Percentiles rank a stretch among this genome's conserved stretches.
Evolutionary conservation across 1,140 invertebrate species (phyloP).

Genomic region (Bombus polaris): DNA sequence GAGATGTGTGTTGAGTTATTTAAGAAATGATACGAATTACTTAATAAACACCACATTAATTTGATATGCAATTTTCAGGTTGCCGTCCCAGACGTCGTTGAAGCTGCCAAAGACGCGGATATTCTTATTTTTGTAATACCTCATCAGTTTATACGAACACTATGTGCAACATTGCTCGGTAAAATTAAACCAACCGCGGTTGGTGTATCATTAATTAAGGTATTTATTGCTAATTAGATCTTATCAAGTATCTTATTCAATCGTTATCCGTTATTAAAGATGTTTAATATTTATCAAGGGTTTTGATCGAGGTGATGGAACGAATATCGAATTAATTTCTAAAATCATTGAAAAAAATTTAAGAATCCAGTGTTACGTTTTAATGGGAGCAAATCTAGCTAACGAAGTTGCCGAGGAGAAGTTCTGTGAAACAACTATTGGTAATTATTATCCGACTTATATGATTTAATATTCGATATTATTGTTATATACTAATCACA

Average conservation of each 20-base stretch:
- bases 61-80: conserved; percentile 81
- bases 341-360: conserved; percentile 88
- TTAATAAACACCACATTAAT: neutral
- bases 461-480: too few relatives aligned
- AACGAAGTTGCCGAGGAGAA: conserved; percentile 90
- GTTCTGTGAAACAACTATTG: conserved; percentile 94
- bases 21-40: neutral
- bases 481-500: too few relatives aligned
- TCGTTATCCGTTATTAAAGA: neutral
- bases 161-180: conserved; percentile 86
- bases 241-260: neutral
- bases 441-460: conserved; percentile 76
- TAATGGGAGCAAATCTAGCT: conserved; percentile 95
- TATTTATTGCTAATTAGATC: conserved; percentile 66
- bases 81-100: conserved; percentile 90
- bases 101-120: conserved; percentile 89
- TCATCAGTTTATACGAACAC: conserved; percentile 90
- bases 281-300: conserved; percentile 82
- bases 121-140: conserved; percentile 93
- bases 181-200: conserved; percentile 88
- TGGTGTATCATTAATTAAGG: conserved; percentile 91
- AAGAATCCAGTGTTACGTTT: conserved; percentile 88
- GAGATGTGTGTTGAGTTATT: neutral
- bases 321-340: conserved; percentile 89
- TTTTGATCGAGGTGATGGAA: conserved; percentile 85